Evolutionary conservation across 2,797 vertebrate species (phyloP).

Genomic region (Cirrhinus molitorella): DNA sequence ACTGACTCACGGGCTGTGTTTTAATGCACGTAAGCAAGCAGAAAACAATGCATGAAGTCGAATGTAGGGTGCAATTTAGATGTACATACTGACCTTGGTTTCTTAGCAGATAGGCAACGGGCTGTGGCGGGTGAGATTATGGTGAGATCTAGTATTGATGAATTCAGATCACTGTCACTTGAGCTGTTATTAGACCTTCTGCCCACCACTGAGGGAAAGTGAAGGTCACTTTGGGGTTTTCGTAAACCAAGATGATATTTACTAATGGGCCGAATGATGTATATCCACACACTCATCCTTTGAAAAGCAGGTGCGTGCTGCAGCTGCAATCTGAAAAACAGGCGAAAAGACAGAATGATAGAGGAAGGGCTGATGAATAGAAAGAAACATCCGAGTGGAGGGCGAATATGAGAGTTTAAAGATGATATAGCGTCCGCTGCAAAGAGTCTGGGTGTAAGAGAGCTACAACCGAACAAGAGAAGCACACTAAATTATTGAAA

Average conservation of each 20-base stretch:
- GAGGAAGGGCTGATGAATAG: conserved; percentile 17
- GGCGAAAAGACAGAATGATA: conserved; percentile 25
- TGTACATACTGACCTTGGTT: conserved; percentile 1
- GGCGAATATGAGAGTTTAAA: conserved; percentile 56
- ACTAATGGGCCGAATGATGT: conserved; percentile 39
- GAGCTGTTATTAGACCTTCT: conserved; percentile 38
- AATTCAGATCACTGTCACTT: conserved; percentile 61
- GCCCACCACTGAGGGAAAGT: conserved; percentile 30
- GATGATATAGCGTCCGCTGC: conserved; percentile 63
- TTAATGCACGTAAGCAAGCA: conserved; percentile 44
- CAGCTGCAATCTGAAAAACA: conserved; percentile 11
- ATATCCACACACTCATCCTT: conserved; percentile 36
- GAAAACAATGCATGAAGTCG: neutral
- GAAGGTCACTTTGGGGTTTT: conserved; percentile 58
- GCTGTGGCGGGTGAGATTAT: conserved; percentile 39
- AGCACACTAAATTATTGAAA: conserved; percentile 73
- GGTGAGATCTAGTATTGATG: conserved; percentile 59
- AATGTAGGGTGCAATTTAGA: conserved; percentile 22
- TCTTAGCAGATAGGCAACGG: conserved; percentile 5
- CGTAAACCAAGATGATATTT: conserved; percentile 22
- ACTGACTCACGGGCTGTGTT: conserved; percentile 25
- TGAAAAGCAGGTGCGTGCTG: conserved; percentile 48
- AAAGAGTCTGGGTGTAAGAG: conserved; percentile 52
- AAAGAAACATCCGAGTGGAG: conserved; percentile 36
- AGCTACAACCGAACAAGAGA: conserved; percentile 53